Base-by-base conservation (phyloP, 2,797 vertebrate species). In the Ctenochaetus hawaiiensis region DNA sequence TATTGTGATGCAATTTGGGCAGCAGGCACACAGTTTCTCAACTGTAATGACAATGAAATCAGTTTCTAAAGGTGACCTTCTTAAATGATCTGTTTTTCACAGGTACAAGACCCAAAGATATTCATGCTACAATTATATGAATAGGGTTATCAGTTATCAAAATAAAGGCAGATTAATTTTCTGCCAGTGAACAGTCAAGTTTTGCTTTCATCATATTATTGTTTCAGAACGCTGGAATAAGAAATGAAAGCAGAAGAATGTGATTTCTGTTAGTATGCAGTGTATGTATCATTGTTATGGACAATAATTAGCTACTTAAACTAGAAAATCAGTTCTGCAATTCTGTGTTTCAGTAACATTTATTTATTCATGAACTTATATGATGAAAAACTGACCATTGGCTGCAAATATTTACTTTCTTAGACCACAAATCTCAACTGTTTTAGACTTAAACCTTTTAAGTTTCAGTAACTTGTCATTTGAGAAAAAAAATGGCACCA, bases 391-490 rank as follows among this genome's bases (percentile, higher is more conserved):
- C 45, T 64, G 43, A 52, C 77, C 5, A 53, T 20, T 0, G 1
- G 8, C 59, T 73, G 39, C n/a, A 84, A 60, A 65, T 67, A 20
- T 34, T 51, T 47, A 59, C 74, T 80, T 75, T 74, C 41, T 52
- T 8, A 64, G 51, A 45, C 39, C 70, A 80, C 37, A 70, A 73
- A 80, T 79, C 49, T 34, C 14, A 9, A 44, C 43, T 65, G 60
- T 61, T 85, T 54, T 7, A 53, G 48, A 80, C 59, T 23, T 66
- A 59, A 83, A 59, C 30, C 53, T 57, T 74, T 89, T 23, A 58
- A 67, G 26, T 61, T 87, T 73, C 69, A 23, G 26, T 30, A 30
- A 75, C 39, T 59, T 60, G 56, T 80, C 69, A 65, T 57, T n/a
- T 52, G 45, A 67, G 30, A 53, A 59, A 67, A 65, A 65, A 49